Conservation (phyloP, 1,140 invertebrate species). For the Macrotrachela quadricornifera region DNA sequence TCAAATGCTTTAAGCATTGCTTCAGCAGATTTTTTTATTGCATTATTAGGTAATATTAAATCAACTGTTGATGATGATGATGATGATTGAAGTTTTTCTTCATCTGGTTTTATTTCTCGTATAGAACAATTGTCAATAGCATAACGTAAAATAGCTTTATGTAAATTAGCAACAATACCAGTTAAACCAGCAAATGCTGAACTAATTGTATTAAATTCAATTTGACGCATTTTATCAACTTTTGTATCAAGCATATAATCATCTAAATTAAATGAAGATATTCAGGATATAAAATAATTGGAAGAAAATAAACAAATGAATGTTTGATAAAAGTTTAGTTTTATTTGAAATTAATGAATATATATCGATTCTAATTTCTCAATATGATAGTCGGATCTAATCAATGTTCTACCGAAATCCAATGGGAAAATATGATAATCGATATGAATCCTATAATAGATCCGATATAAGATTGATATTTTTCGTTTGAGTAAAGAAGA, state of each 20-base stretch:
- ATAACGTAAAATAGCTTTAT: background rate
- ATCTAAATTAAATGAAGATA: constrained; percentile 1
- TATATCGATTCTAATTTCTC: too few relatives aligned
- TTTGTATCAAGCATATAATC: constrained; percentile 7
- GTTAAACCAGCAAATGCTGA: background rate
- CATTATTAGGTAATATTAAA: background rate
- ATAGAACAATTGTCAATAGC: background rate
- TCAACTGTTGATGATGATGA: background rate
- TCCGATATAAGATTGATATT: too few relatives aligned
- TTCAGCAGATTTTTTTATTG: background rate
- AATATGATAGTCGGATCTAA: too few relatives aligned
- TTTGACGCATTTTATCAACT: background rate
- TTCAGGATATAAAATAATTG: too few relatives aligned
- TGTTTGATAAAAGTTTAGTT: too few relatives aligned
- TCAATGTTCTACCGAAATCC: background rate
- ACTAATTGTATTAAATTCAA: constrained; percentile 9
- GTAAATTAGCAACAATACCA: background rate
- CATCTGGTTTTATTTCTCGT: background rate
- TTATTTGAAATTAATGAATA: too few relatives aligned
- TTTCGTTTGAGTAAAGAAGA: too few relatives aligned
- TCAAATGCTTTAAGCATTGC: background rate
- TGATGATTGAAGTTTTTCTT: background rate
- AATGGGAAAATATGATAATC: background rate
- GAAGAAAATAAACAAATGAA: too few relatives aligned
- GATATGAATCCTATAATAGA: too few relatives aligned